Base-by-base conservation (phyloP, 2,113 vertebrate genomes). In the Tapirus terrestris region DNA sequence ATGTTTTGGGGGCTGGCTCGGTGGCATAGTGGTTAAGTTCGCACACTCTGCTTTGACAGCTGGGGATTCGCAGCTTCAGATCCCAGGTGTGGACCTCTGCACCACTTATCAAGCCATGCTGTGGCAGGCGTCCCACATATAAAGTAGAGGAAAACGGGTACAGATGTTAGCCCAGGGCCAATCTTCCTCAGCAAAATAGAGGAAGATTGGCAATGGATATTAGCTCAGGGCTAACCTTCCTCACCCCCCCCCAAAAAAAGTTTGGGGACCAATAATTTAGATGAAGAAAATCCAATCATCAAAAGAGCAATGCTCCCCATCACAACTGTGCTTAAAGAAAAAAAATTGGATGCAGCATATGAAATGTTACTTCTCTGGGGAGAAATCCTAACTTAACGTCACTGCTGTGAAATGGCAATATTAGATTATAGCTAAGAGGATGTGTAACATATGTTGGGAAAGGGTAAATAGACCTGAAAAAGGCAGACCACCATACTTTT, bases 401-500 rank as follows among this genome's bases (percentile, higher is more conserved):
- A 56, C 6, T 25, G 36, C n/a, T 33, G 48, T 48, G 58, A 91
- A 17, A 18, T 6, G n/a, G 45, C 12, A 94, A 9, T 36, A 11
- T 25, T 23, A 36, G 12, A 79, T 25, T 27, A 36, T 14, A 79
- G 56, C 39, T 75, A 8, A 39, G 21, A 86, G 20, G 3, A 11
- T 18, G 2, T 3, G 2, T 4, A 51, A 29, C 14, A 29, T 53
- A 53, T 9, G 13, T 8, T 20, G 31, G n/a, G 51, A 79, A 27
- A 77, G 5, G 21, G 91, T 39, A 90, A 83, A 27, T 29, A 92
- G 67, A 83, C 7, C 39, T 51, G 43, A 77, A 80, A 43, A 21
- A 93, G 77, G 93, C 68, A 97, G 73, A 68, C 0, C 60, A 51
- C 3, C 67, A 0, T 98, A 99, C 99, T 99, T 99, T 99, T 98